phyloP scores from a whole-genome alignment of 1,140 invertebrate species.

The Neodiprion pinetum region DNA sequence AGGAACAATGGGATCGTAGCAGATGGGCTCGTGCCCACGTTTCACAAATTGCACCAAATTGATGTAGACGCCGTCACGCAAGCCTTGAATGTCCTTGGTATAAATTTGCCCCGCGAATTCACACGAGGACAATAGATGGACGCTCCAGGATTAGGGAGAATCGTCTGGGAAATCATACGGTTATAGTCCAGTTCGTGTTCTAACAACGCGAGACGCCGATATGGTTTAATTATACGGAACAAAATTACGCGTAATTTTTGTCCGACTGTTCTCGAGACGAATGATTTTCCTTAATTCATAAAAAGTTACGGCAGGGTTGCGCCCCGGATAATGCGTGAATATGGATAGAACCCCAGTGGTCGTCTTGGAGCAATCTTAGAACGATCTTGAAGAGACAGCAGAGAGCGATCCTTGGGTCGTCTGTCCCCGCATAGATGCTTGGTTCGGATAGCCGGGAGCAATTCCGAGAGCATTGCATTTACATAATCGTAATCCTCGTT shows the following conservation, averaged over 20 bases:
- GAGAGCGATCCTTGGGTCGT: background rate
- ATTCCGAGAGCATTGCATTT: conserved; percentile 44
- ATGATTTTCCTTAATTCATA: too few species aligned
- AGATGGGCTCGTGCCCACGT: background rate
- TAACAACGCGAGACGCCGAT: too few species aligned
- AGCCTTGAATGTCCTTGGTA: background rate
- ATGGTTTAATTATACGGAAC: too few species aligned
- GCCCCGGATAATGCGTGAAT: background rate
- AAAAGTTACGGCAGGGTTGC: background rate
- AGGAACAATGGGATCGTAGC: background rate
- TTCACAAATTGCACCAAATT: conserved; percentile 3
- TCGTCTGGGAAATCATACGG: too few species aligned
- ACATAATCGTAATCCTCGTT: conserved; percentile 56
- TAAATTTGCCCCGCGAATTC: too few species aligned
- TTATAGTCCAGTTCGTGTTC: too few species aligned
- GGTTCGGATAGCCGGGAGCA: background rate
- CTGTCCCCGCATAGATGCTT: background rate
- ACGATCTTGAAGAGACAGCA: background rate
- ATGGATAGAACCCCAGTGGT: background rate
- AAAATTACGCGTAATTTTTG: too few species aligned
- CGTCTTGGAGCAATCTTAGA: background rate
- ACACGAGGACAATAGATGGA: too few species aligned
- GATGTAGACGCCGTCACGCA: background rate
- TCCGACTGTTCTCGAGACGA: too few species aligned
- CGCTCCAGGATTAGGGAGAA: too few species aligned